Conservation (phyloP, 2,888 invertebrate species). For the Mechanitis mazaeus region DNA sequence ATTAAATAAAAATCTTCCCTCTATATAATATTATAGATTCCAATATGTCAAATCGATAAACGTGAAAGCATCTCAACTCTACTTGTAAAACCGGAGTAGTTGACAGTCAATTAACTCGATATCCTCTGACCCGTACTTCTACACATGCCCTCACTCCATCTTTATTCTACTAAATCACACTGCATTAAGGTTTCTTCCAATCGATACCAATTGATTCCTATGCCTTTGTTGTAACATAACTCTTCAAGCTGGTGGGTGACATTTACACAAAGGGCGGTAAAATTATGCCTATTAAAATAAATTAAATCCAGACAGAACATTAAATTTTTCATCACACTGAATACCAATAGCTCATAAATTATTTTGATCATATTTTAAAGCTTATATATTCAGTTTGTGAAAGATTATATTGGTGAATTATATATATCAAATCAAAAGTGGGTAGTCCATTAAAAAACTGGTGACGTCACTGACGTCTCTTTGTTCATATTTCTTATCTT, state of each 20-base stretch:
- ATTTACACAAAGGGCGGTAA: conserved; percentile 46
- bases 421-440: too few relatives aligned
- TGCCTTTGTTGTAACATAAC: conserved; percentile 30
- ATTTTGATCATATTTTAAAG: conserved; percentile 19
- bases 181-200: conserved; percentile 48
- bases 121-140: conserved; percentile 53
- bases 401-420: background rate
- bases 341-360: conserved; percentile 31
- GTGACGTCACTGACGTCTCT: too few relatives aligned
- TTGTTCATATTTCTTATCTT: too few relatives aligned
- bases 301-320: conserved; percentile 44
- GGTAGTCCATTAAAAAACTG: too few relatives aligned
- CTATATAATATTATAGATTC: background rate
- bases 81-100: conserved; percentile 50
- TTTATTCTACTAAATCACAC: conserved; percentile 65
- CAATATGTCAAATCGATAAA: conserved; percentile 7
- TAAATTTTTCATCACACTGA: conserved; percentile 40
- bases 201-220: conserved; percentile 43
- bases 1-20: too few relatives aligned
- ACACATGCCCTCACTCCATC: conserved; percentile 50
- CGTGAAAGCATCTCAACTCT: conserved; percentile 23
- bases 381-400: conserved; percentile 1
- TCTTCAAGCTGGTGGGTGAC: conserved; percentile 45
- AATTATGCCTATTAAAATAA: conserved; percentile 52
- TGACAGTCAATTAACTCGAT: conserved; percentile 73